Base-by-base conservation (phyloP, 2,888 invertebrate genomes). In the Dynastes tityus region DNA sequence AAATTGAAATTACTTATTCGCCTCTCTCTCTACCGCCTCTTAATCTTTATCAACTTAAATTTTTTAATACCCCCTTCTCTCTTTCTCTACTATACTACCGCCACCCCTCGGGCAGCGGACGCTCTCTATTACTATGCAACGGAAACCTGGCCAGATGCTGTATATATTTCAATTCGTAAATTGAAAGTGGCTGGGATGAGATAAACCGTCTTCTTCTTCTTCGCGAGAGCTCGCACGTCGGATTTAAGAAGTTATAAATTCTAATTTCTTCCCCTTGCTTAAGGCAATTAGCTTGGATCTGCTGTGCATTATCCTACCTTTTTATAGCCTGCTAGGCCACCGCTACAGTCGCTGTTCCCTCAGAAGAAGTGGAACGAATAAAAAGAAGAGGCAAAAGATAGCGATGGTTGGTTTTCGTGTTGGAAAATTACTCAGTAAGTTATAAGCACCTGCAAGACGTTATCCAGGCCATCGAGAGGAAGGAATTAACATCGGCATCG, bases 231-330 rank as follows among this genome's bases (percentile, higher is more conserved):
- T 49, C 45, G 67, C 82, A 85, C 84, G 85, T 85, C 85, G 87
- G 87, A 86, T 87, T 87, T 86, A 85, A 83, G 84, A 84, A 85
- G 86, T 87, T 88, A 88, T 88, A 88, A 88, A 88, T 88, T 87
- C 87, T 86, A 87, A 88, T 88, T 87, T 87, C 86, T 85, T 83
- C 83, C 82, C 84, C 83, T 37, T 53, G 85, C 85, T 85, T 83
- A 83, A 84, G 84, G 84, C 85, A 86, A 87, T 87, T 87, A 87
- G 84, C 84, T 83, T 80, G 49, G 76, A 83, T 83, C 84, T 84
- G 84, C 82, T 82, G 82, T 83, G 82, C 84, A 74, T 78, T 78
- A 77, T 71, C 67, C 67, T 67, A 67, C 49, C 67, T 22, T 22
- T 16, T 49, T 27, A 16, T 49, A 13, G 67, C 45, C 45, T 45